Base-by-base conservation (phyloP, 2,797 vertebrate species). In the Manis pentadactyla region DNA sequence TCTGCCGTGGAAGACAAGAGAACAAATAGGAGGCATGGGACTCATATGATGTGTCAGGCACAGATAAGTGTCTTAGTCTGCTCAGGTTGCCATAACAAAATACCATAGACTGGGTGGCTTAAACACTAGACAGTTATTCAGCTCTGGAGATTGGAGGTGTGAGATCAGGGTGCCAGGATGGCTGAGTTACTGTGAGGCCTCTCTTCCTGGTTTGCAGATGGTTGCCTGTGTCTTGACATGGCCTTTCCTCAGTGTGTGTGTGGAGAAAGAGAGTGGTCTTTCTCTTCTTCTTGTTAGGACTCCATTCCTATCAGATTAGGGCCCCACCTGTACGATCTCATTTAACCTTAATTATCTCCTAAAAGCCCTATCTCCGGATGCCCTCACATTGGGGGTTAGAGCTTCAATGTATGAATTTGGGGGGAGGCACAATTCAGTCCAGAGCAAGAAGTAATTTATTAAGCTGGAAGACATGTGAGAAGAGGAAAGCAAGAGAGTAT, bases 1-100 rank as follows among this genome's bases (percentile, higher is more conserved):
- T 95, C n/a, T 91, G 12, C 46, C n/a, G 6, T 57, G 15, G 61
- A 96, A 95, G 71, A 81, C 12, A 93, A 93, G 71, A 87, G 79
- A 87, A 79, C 19, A 49, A 83, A 34, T 73, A 17, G 13, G 31
- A 66, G 42, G 63, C 6, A 12, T 78, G 77, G 63, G 83, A 94
- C 25, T 64, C 64, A 14, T 59, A 39, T 15, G 27, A n/a, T 66
- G 17, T 57, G 66, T 69, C 63, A 71, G 23, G n/a, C 37, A 57
- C 29, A 69, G 37, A 42, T 79, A n/a, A 55, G 25, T 75, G 23
- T 79, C 55, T 63, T 63, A 78, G 39, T 73, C 17, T 19, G 49
- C 46, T 78, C 85, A 66, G 55, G 25, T 18, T 90, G 19, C 23
- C 23, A 51, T 68, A 87, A 59, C 13, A 63, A 69, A 93, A 82